phyloP scores from a whole-genome alignment of 2,113 vertebrate species.

The Sinocyclocheilus grahami region DNA sequence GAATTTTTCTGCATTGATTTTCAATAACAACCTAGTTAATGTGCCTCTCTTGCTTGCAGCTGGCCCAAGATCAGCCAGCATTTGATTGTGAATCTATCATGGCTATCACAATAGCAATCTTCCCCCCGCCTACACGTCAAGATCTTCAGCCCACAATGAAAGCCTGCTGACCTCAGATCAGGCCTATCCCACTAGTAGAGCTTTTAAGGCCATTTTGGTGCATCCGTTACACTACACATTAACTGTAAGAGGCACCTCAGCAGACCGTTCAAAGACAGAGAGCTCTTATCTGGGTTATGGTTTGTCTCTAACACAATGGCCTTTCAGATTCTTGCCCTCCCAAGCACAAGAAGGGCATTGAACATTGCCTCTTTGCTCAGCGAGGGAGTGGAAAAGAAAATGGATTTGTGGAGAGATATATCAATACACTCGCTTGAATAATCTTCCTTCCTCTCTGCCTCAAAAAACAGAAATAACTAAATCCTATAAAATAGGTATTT shows the following conservation, averaged over 20 bases:
- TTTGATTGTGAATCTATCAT: neutral
- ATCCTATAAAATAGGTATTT: conserved; percentile 1
- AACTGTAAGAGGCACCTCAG: neutral
- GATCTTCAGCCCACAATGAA: conserved; percentile 1
- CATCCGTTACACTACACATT: conserved; percentile 22
- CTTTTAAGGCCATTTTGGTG: conserved; percentile 31
- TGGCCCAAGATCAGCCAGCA: conserved; percentile 15
- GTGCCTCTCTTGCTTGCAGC: neutral
- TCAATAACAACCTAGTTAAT: neutral
- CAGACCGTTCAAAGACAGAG: neutral
- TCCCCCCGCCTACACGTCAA: neutral
- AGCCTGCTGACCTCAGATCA: conserved; percentile 21
- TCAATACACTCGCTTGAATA: neutral
- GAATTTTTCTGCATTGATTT: neutral
- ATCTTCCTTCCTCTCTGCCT: neutral
- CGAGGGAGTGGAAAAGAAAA: neutral
- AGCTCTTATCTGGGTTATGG: conserved; percentile 28
- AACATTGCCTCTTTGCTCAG: neutral
- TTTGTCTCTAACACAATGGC: conserved; percentile 23
- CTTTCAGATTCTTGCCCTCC: conserved; percentile 26
- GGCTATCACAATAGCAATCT: neutral
- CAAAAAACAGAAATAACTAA: neutral
- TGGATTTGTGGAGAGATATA: conserved; percentile 6
- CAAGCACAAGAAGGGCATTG: neutral
- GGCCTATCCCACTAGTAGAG: neutral